Base-by-base conservation (phyloP, 1,140 invertebrate genomes). In the Drosophila sp. region DNA sequence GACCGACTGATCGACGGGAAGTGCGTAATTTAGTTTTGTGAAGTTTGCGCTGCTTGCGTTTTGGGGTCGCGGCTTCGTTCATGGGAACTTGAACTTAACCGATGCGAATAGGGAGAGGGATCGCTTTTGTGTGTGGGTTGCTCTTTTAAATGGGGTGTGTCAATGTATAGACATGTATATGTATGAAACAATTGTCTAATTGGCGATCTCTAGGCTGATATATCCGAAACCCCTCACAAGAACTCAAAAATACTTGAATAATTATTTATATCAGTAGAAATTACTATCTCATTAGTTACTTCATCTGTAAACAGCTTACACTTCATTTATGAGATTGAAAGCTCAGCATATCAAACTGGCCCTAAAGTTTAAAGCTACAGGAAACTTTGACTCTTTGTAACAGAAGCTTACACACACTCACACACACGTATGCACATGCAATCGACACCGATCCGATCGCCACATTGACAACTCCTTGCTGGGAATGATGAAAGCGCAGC, bases 11-110 rank as follows among this genome's bases (percentile, higher is more conserved):
- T 21, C 21, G 74, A 64, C 83, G 84, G 83, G 83, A 89, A 89
- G 84, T 89, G 83, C 83, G 83, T 89, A 89, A 89, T 89, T 89
- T 89, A 89, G 78, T 83, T 84, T 89, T 87, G 64, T 77, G 65
- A 74, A 77, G 75, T 74, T 77, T 72, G 50, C 56, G 62, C 61
- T 72, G 29, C 18, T 14, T 78, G 69, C 56, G 75, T 83, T 83
- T 84, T 84, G 82, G 78, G 82, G 78, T 86, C 78, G 82, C 66
- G 21, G 11, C 53, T 50, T 72, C 63, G 62, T 78, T 64, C 82
- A 86, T 86, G 82, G 83, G 82, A 86, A 86, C 76, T 70, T 87
- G 43, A 75, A 86, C 71, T 78, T 64, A 34, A 50, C 18, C 27
- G 53, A 40, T 43, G 21, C 11, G 75, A 46, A 54, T 43, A 34